Evolutionary conservation across 2,113 vertebrate genomes (phyloP).

Genomic region (Elgaria multicarinata): DNA sequence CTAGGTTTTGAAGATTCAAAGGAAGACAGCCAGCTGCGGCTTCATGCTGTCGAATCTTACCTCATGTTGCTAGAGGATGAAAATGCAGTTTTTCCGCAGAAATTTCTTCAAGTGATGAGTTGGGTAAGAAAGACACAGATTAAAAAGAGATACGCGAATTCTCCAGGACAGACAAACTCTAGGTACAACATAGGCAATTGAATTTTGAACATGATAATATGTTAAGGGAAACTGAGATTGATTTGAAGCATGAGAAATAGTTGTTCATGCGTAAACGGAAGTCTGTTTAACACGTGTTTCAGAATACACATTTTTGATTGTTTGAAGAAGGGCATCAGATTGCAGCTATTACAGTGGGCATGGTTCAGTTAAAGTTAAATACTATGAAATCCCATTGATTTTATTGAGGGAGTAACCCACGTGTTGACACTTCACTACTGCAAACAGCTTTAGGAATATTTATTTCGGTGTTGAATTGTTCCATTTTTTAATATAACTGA

Average conservation of each 20-base stretch:
- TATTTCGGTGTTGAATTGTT: not conserved
- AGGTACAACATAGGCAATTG: not conserved
- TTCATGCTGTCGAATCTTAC: slow-evolving; percentile 89
- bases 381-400: not conserved
- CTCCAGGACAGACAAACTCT: not conserved
- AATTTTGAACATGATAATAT: not conserved
- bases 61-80: slow-evolving; percentile 82
- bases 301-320: not conserved
- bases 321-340: not conserved
- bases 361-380: no score
- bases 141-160: not conserved
- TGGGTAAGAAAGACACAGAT: slow-evolving; percentile 85
- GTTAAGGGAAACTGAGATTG: not conserved
- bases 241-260: not conserved
- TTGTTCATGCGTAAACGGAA: not conserved
- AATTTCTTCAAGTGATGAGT: slow-evolving; percentile 96
- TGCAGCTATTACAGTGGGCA: not conserved
- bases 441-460: no score
- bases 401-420: not conserved
- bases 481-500: not conserved
- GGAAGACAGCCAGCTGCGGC: slow-evolving; percentile 84
- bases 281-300: not conserved
- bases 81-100: slow-evolving; percentile 86
- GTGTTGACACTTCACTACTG: not conserved
- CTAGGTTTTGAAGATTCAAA: slow-evolving; percentile 86